Conservation (phyloP, 2,797 vertebrate species). For the Tamandua tetradactyla region DNA sequence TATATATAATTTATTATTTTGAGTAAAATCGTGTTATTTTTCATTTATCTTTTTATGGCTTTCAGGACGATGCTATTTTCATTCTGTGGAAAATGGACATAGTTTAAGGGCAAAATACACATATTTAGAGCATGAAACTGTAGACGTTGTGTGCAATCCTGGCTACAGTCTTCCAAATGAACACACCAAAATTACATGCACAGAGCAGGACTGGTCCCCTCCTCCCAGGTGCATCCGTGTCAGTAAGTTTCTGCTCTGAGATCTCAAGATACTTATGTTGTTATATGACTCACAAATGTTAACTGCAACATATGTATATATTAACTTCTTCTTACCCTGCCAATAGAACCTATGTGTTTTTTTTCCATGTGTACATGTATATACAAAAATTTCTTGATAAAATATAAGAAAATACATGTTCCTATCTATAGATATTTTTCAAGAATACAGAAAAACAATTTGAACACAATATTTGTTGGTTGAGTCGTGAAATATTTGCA, state of each 20-base stretch:
- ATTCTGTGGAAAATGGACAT: not conserved
- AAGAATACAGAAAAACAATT: not conserved
- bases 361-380: not conserved
- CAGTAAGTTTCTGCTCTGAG: constrained; percentile 71
- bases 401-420: not conserved
- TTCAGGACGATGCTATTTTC: constrained; percentile 18
- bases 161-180: constrained; percentile 20
- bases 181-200: constrained; percentile 56
- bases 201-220: constrained; percentile 75
- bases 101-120: rapidly evolving
- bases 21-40: not conserved
- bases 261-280: not conserved
- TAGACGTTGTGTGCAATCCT: rapidly evolving
- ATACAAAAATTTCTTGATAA: not conserved
- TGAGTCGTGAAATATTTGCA: not conserved
- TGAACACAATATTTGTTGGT: not conserved
- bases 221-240: constrained; percentile 51
- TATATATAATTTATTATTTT: not conserved
- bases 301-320: not conserved
- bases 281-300: not conserved
- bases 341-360: not conserved
- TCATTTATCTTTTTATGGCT: not conserved
- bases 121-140: not conserved
- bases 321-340: not conserved
- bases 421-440: not conserved